Percentiles rank a stretch among this genome's conserved stretches.
These are phyloP conservation scores for Hylyphantes graminicola DNA, from an alignment of 1,140 invertebrate species.

Conservation along the genomic window DNA sequence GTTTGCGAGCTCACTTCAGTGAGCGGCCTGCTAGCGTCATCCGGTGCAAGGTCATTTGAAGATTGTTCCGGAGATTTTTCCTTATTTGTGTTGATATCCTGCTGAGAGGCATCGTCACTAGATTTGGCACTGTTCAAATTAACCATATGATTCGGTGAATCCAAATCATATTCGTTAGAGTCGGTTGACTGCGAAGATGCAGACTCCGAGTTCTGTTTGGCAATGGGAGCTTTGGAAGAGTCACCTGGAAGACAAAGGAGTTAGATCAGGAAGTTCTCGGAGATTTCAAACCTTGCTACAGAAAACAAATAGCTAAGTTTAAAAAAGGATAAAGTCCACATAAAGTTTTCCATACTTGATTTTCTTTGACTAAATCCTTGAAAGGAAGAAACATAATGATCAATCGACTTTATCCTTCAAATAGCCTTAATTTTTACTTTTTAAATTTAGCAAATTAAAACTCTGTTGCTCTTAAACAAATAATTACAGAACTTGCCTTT, in stretches of 20 bases:
- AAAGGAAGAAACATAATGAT: too few relatives aligned
- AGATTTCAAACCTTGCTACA: background rate
- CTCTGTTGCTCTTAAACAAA: too few relatives aligned
- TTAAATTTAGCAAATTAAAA: too few relatives aligned
- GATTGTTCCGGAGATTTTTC: background rate
- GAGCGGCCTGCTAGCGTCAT: too few relatives aligned
- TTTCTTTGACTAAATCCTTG: too few relatives aligned
- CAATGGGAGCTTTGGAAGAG: background rate
- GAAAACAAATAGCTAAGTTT: background rate
- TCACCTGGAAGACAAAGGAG: slow-evolving; percentile 23
- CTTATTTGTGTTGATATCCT: background rate
- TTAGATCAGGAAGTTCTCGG: background rate
- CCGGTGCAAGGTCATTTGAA: background rate
- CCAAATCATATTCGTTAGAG: background rate
- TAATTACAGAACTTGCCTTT: too few relatives aligned
- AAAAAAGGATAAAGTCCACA: background rate
- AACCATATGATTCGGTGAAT: background rate
- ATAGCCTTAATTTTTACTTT: too few relatives aligned
- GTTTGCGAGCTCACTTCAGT: background rate
- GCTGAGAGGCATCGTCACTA: background rate
- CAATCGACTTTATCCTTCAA: too few relatives aligned
- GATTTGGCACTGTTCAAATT: background rate
- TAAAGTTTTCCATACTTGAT: too few relatives aligned
- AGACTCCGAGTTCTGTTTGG: background rate
- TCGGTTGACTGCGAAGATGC: background rate